phyloP scores from a whole-genome alignment of 2,113 vertebrate species.

The Apteryx owenii region DNA sequence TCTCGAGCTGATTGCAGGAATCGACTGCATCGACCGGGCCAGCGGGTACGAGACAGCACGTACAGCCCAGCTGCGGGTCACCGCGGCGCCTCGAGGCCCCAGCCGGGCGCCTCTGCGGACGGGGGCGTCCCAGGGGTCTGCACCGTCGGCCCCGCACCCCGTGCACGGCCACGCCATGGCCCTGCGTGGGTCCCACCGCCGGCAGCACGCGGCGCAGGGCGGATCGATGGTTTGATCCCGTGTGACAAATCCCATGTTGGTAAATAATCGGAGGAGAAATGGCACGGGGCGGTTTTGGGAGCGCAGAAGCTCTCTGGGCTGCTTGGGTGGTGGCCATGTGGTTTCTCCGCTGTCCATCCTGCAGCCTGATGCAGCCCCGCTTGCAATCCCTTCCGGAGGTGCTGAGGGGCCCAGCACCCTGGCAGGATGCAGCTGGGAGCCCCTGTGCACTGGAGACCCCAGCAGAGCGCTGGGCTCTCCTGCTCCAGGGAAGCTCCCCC shows the following conservation, averaged over 20 bases:
- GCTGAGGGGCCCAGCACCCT: not conserved
- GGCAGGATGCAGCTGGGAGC: not conserved
- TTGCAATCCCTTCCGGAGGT: not conserved
- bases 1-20: slow-evolving; percentile 17
- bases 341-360: not conserved
- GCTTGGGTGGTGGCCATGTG: not conserved
- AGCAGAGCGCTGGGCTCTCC: not conserved
- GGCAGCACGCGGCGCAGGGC: too few species aligned
- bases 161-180: too few species aligned
- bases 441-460: not conserved
- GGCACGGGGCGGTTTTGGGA: not conserved
- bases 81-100: not conserved
- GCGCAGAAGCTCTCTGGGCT: not conserved
- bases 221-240: not conserved
- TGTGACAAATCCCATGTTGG: rapidly evolving
- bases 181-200: too few species aligned
- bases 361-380: too few species aligned
- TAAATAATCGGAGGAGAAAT: not conserved
- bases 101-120: not conserved
- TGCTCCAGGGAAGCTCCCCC: not conserved
- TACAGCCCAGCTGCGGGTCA: rapidly evolving
- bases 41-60: not conserved
- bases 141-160: too few species aligned
- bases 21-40: slow-evolving; percentile 8
- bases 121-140: rapidly evolving